phyloP scores from a whole-genome alignment of 2,797 vertebrate species.

The Morus bassanus region DNA sequence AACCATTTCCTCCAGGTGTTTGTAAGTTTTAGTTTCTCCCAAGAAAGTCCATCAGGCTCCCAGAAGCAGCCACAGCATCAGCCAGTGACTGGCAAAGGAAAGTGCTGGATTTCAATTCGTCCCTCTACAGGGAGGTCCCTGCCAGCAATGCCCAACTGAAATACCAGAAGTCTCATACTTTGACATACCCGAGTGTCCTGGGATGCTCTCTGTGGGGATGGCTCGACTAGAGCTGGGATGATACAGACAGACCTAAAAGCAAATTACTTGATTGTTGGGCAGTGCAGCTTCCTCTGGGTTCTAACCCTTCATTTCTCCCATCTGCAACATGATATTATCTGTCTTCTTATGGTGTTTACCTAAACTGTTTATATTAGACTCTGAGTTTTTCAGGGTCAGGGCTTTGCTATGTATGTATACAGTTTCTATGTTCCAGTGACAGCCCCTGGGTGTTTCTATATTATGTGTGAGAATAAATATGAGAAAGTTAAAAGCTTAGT shows the following conservation, averaged over 20 bases:
- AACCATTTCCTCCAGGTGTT: background rate
- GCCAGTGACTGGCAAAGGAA: background rate
- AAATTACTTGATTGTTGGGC: rapidly evolving
- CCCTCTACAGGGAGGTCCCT: background rate
- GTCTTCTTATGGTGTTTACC: background rate
- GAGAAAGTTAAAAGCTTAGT: background rate
- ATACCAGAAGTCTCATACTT: background rate
- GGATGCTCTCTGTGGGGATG: background rate
- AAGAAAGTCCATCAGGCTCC: background rate
- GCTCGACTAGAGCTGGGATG: background rate
- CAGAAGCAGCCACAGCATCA: background rate
- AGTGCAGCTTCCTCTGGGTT: background rate
- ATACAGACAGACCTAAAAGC: background rate
- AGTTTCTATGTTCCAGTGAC: background rate
- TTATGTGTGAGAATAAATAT: background rate
- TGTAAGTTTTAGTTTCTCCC: background rate
- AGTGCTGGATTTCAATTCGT: background rate
- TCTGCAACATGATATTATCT: background rate
- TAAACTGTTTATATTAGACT: background rate
- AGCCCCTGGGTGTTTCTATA: background rate
- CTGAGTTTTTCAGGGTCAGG: background rate
- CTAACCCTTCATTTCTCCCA: background rate
- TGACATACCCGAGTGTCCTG: rapidly evolving
- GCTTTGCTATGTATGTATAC: background rate
- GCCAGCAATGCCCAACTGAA: background rate